Base-by-base conservation (phyloP, 2,888 invertebrate genomes). In the Lithophane ornitopus region DNA sequence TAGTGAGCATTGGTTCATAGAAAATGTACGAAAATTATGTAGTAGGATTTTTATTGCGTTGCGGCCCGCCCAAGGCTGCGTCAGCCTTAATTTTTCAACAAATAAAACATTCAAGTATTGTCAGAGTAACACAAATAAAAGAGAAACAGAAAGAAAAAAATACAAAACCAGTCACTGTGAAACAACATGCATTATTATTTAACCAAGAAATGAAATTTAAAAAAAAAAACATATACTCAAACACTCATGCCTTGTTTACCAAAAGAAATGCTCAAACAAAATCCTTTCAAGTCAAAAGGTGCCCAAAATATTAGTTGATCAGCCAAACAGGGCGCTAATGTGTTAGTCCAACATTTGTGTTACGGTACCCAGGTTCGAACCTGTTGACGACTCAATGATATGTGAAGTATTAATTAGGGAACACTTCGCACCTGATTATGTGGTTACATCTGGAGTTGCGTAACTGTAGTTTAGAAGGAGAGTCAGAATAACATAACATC, bases 401-500 rank as follows among this genome's bases (percentile, higher is more conserved):
- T 80, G 85, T 86, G 85, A 85, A 88, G 88, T 77, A 78, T 44
- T 90, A 89, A 91, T 92, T 89, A 89, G 70, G 78, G 62, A 83
- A 75, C 86, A 85, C 73, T 93, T 92, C 89, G 80, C 90, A 84
- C 87, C 85, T 86, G 81, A 69, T 84, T 83, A 82, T 74, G 70
- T 62, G 70, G 74, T 67, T 74, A 59, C 79, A 72, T 58, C 61
- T 75, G 84, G 56, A 86, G 84, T 87, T 88, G 76, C 74, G 82
- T 81, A 88, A 89, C 84, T 76, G 78, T 86, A 46, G 54, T 80
- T 75, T 85, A 77, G 61, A 22, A 19, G 56, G 49, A 62, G 11
- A 68, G 71, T 70, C 0, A 56, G 56, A 26, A 22, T 22, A 19
- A 52, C 9, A 52, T n/a, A n/a, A 54, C 11, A n/a, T 54, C 11